phyloP scores from a whole-genome alignment of 2,888 invertebrate genomes.

The Ptychoptera contaminata region DNA sequence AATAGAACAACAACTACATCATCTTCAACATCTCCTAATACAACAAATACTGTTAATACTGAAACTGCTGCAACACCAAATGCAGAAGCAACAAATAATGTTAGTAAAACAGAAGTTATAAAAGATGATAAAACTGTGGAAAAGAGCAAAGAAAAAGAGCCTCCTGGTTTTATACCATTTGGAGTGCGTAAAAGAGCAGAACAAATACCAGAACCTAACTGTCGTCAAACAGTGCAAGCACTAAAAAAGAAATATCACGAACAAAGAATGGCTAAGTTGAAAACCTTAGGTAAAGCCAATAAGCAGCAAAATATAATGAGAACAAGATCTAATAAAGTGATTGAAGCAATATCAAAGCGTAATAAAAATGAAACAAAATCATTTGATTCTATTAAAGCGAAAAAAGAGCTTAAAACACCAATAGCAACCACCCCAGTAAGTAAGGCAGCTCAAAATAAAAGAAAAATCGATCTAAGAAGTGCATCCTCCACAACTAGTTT shows the following conservation, averaged over 20 bases:
- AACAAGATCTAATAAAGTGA: slow-evolving; percentile 26
- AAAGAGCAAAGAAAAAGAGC: not conserved
- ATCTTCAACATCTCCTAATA: slow-evolving; percentile 5
- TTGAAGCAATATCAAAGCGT: slow-evolving; percentile 24
- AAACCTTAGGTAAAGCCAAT: not conserved
- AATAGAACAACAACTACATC: slow-evolving; percentile 18
- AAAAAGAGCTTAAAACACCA: not conserved
- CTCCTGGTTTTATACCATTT: slow-evolving; percentile 30
- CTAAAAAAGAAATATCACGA: slow-evolving; percentile 43
- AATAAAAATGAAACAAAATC: slow-evolving; percentile 24
- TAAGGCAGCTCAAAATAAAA: slow-evolving; percentile 1
- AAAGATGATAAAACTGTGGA: not conserved
- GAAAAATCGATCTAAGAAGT: slow-evolving; percentile 6
- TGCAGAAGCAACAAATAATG: slow-evolving; percentile 8
- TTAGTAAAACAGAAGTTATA: not conserved
- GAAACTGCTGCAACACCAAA: not conserved
- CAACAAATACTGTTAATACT: not conserved
- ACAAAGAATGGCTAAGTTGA: slow-evolving; percentile 38
- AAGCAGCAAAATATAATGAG: slow-evolving; percentile 10
- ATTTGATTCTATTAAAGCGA: slow-evolving; percentile 6
- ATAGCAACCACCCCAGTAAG: not conserved
- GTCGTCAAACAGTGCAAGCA: slow-evolving; percentile 36
- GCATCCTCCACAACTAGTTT: not conserved
- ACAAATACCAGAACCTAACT: slow-evolving; percentile 24
- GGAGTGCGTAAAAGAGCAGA: slow-evolving; percentile 42